Base-by-base conservation (phyloP, 2,888 invertebrate species). In the Drosophila testacea region DNA sequence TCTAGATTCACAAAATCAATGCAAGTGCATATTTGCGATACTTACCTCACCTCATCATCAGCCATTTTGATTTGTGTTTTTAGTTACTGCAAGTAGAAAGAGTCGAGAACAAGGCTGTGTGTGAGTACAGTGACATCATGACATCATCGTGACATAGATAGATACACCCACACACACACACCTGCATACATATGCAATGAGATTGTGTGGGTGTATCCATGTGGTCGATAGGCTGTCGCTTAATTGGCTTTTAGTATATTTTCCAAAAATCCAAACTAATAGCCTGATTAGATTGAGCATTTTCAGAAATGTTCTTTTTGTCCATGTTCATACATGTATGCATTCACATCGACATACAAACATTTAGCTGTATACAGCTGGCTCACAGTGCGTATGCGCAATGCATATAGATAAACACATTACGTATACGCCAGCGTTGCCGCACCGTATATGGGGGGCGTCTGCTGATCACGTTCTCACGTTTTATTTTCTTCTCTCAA, bases 11-110 rank as follows among this genome's bases (percentile, higher is more conserved):
- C 30, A 13, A 27, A 22, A 51, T 32, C 47, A 16, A 16, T 27
- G 1, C 7, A 10, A 32, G 36, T 42, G 32, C 16, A 10, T 6
- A 11, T 13, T 41, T 39, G 34, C 46, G 91, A 92, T 93, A 95
- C 96, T 93, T 94, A 97, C 97, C 97, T 96, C 95, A 97, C 97
- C 94, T 97, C 97, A 95, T 97, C 97, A 95, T 97, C 97, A 94
- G 97, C 97, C 97, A 97, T 97, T 94, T 92, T 96, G 88, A 90
- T 90, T 89, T 92, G 88, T 92, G 90, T 91, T 90, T 91, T 83
- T 77, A 82, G 82, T 89, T 84, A 91, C 91, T 91, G 83, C 36
- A 91, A 91, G 36, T 63, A 68, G 13, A 73, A 66, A 71, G 38
- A 59, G 39, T 56, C 52, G 13, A 68, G 28, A 22, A 69, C 55